Conservation (phyloP, 1,140 invertebrate species). For the Caenorhabditis brenneri region DNA sequence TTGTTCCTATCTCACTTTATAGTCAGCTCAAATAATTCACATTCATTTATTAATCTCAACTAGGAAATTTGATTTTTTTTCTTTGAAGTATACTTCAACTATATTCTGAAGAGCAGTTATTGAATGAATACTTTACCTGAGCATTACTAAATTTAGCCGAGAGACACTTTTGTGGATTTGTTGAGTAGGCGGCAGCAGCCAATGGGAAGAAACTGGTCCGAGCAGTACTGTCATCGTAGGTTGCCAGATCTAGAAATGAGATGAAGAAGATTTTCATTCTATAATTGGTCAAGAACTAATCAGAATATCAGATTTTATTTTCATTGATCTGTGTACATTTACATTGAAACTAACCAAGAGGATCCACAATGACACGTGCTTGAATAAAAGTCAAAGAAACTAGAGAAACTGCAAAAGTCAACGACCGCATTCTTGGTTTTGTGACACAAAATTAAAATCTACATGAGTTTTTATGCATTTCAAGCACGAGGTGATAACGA, state of each 20-base stretch:
- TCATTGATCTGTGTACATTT: not conserved
- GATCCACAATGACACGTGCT: not conserved
- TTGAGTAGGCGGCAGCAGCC: conserved; percentile 59
- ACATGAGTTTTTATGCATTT: conserved; percentile 36
- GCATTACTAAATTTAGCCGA: conserved; percentile 56
- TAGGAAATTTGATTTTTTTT: too few relatives aligned
- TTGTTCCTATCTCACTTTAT: too few relatives aligned
- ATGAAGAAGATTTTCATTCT: too few relatives aligned
- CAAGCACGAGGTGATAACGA: conserved; percentile 8
- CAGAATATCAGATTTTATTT: too few relatives aligned
- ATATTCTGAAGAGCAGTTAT: too few relatives aligned
- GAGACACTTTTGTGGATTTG: conserved; percentile 56
- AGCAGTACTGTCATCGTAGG: conserved; percentile 55
- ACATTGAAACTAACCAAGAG: conserved; percentile 13
- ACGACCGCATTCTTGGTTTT: not conserved
- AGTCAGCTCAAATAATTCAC: too few relatives aligned
- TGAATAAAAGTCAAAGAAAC: not conserved
- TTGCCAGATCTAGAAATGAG: conserved; percentile 11
- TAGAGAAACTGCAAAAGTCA: not conserved
- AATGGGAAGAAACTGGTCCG: conserved; percentile 58
- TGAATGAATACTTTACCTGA: not conserved
- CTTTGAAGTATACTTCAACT: too few relatives aligned
- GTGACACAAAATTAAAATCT: not conserved
- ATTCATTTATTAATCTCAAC: too few relatives aligned
- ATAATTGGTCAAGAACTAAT: too few relatives aligned